Percentiles rank a stretch among this genome's conserved stretches.
These are phyloP conservation scores for Cottus gobio DNA, from an alignment of 2,113 vertebrate species.

Conservation along the genomic window DNA sequence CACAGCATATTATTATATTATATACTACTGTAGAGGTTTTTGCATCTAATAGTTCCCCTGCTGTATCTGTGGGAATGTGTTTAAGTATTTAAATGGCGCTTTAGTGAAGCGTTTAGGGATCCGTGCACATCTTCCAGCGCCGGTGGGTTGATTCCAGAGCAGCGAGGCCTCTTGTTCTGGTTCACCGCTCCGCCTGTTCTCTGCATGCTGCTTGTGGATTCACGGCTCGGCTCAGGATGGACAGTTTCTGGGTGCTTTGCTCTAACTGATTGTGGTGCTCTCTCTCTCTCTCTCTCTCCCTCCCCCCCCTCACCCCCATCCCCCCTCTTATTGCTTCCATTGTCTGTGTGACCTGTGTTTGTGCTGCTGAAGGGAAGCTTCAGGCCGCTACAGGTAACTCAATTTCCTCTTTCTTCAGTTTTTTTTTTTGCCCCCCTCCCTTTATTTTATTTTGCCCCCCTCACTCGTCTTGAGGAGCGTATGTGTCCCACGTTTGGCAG, in stretches of 20 bases:
- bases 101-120: too few relatives aligned
- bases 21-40: background rate
- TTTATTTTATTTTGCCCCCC: background rate
- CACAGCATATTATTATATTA: background rate
- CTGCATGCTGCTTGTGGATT: constrained; percentile 72
- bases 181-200: constrained; percentile 39
- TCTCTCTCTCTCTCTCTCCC: constrained; percentile 15
- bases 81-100: too few relatives aligned
- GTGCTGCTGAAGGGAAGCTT: constrained; percentile 96
- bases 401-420: constrained; percentile 28
- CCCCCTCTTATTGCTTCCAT: constrained; percentile 78
- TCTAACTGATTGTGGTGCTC: constrained; percentile 69
- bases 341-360: constrained; percentile 79
- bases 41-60: background rate
- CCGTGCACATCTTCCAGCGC: background rate
- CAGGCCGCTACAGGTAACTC: constrained; percentile 97
- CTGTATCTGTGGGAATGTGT: background rate
- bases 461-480: constrained; percentile 17
- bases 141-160: background rate
- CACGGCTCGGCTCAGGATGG: constrained; percentile 55
- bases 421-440: background rate
- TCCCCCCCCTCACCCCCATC: constrained; percentile 26
- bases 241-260: constrained; percentile 46
- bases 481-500: constrained; percentile 52
- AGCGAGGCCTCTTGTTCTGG: background rate